phyloP scores from a whole-genome alignment of 2,113 vertebrate genomes.

The Pluvianellus socialis region DNA sequence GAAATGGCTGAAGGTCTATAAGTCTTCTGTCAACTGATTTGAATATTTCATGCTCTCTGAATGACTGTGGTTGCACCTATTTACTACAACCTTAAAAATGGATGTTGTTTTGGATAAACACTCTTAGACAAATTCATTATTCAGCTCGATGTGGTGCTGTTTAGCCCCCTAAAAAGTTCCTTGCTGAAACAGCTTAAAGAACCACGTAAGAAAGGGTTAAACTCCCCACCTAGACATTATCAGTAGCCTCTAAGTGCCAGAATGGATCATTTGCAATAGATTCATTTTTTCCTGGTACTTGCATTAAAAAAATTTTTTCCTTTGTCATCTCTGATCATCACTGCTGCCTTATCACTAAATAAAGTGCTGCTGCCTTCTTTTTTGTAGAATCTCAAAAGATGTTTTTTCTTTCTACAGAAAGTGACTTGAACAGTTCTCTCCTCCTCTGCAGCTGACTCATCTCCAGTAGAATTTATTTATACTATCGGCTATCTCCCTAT shows the following conservation, averaged over 20 bases:
- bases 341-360: not conserved
- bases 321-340: not conserved
- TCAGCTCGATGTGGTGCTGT: not conserved
- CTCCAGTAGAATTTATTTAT: not conserved
- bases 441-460: conserved; percentile 43
- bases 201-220: not conserved
- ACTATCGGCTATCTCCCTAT: not conserved
- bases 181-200: not conserved
- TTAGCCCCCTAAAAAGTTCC: not conserved
- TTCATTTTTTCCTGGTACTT: not conserved
- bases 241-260: not conserved
- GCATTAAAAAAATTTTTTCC: not conserved
- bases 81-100: not conserved
- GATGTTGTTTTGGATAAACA: not conserved
- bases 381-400: not conserved
- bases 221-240: not conserved
- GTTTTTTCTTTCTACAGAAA: not conserved
- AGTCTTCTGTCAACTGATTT: not conserved
- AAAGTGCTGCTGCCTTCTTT: not conserved
- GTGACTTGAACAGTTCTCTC: not conserved
- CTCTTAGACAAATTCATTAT: not conserved
- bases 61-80: not conserved
- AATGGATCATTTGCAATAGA: not conserved
- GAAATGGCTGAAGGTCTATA: not conserved
- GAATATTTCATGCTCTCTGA: not conserved